These are phyloP conservation scores for Drosophila mulleri DNA, from an alignment of 2,888 invertebrate species.

Conservation along the genomic window DNA sequence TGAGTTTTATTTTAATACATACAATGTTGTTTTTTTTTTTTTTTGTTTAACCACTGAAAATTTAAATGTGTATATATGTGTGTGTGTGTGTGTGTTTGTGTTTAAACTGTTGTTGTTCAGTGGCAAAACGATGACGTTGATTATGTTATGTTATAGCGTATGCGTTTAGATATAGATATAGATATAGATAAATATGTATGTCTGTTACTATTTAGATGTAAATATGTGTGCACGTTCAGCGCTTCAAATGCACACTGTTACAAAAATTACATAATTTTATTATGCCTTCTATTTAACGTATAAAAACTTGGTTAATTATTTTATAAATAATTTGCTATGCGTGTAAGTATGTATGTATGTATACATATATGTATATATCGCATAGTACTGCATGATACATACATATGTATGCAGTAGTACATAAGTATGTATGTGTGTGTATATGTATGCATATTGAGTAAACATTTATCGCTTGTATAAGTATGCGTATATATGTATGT, in stretches of 20 bases:
- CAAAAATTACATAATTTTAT: constrained; percentile 69
- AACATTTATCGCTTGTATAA: constrained; percentile 26
- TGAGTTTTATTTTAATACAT: constrained; percentile 47
- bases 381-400: constrained; percentile 7
- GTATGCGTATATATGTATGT: constrained; percentile 11
- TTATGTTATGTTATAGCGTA: constrained; percentile 34
- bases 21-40: constrained; percentile 25
- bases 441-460: constrained; percentile 21
- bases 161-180: constrained; percentile 43
- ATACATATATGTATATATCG: neutral
- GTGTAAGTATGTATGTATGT: constrained; percentile 38
- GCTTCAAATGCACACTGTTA: constrained; percentile 44
- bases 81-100: constrained; percentile 18
- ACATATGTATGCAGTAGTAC: constrained; percentile 1
- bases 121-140: constrained; percentile 30
- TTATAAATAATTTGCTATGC: constrained; percentile 56
- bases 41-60: constrained; percentile 37
- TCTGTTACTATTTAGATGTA: constrained; percentile 40
- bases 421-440: constrained; percentile 17
- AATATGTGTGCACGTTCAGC: constrained; percentile 27
- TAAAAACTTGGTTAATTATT: constrained; percentile 50
- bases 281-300: constrained; percentile 57
- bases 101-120: constrained; percentile 31
- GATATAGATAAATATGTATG: constrained; percentile 48
- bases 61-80: constrained; percentile 31